Evolutionary conservation across 1,140 invertebrate genomes (phyloP), one percentile per base, ranked within the genome.

Genomic region (Atta texana): DNA sequence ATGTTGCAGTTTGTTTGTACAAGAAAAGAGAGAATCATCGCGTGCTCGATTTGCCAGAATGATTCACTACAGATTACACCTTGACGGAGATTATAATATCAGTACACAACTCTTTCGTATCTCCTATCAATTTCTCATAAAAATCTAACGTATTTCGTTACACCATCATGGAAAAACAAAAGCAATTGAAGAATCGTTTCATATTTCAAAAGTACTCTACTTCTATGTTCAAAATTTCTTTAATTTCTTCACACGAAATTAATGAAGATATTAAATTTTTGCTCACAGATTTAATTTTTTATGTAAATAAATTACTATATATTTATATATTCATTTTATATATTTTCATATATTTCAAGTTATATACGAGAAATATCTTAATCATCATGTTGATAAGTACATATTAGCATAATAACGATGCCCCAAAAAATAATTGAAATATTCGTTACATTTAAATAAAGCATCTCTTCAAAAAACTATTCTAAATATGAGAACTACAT

Each of bases 71-170:
- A 71, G 64, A 71, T 86, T 81, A 69, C 55, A 12, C 14, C 53
- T 51, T 28, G 24, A 59, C n/a, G 61, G 10, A 86, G 85, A 81
- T 81, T 86, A 72, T 69, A 86, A 71, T 72, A 86, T 86, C 77
- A 80, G 49, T 49, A 49, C n/a, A 12, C n/a, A 59, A 68, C 16
- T 82, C 21, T 72, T 55, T 24, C 71, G 57, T 82, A 71, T 82
- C 69, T 57, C 2, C 24, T 84, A 51, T 84, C 55, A 49, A 55
- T 61, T 51, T 44, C 55, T 75, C 21, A 16, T 21, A 18, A 59
- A 49, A 57, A n/a, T 4, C 64, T 34, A 44, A 28, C 69, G 39
- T 61, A n/a, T 75, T 84, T 75, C 6, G 31, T 61, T 24, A 21
- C 16, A 31, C 39, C 24, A 34, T 39, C 16, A n/a, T 12, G 8